Percentiles rank a stretch among this genome's conserved stretches.
phyloP scores from a whole-genome alignment of 2,797 vertebrate species.

The Rhyacichthys aspro region DNA sequence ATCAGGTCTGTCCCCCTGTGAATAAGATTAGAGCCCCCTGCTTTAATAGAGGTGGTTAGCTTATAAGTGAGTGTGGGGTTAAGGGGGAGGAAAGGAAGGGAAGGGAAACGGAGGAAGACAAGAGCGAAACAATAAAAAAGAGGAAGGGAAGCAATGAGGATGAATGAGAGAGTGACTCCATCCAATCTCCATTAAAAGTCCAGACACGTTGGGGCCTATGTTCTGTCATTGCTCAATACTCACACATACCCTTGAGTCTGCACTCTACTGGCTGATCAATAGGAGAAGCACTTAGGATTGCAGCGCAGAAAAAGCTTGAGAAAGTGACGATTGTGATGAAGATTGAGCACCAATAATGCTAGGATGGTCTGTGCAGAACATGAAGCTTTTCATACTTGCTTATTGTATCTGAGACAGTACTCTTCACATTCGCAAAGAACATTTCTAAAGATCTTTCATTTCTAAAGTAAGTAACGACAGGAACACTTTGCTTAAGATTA shows the following conservation, averaged over 20 bases:
- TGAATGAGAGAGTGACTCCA: slow-evolving; percentile 19
- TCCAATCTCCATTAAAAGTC: slow-evolving; percentile 50
- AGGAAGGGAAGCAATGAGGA: slow-evolving; percentile 3
- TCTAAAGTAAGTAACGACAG: too few species aligned
- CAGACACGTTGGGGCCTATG: slow-evolving; percentile 56
- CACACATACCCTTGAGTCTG: slow-evolving; percentile 30
- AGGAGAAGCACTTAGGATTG: slow-evolving; percentile 45
- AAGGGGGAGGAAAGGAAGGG: not conserved
- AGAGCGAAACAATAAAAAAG: too few species aligned
- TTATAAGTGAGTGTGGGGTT: too few species aligned
- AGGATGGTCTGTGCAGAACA: not conserved
- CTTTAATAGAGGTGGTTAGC: too few species aligned
- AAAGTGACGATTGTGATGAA: slow-evolving; percentile 15
- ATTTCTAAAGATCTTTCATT: too few species aligned
- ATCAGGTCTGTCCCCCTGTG: not conserved
- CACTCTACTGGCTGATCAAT: slow-evolving; percentile 45
- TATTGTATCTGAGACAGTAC: not conserved
- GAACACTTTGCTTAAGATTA: too few species aligned
- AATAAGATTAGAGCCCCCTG: not conserved
- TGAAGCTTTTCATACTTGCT: not conserved
- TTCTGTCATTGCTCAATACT: slow-evolving; percentile 42
- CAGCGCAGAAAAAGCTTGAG: slow-evolving; percentile 24
- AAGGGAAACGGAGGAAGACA: slow-evolving; percentile 9
- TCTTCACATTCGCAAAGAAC: too few species aligned
- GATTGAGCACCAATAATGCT: slow-evolving; percentile 13